phyloP scores from a whole-genome alignment of 2,888 invertebrate genomes.

The Gryllus longicercus region DNA sequence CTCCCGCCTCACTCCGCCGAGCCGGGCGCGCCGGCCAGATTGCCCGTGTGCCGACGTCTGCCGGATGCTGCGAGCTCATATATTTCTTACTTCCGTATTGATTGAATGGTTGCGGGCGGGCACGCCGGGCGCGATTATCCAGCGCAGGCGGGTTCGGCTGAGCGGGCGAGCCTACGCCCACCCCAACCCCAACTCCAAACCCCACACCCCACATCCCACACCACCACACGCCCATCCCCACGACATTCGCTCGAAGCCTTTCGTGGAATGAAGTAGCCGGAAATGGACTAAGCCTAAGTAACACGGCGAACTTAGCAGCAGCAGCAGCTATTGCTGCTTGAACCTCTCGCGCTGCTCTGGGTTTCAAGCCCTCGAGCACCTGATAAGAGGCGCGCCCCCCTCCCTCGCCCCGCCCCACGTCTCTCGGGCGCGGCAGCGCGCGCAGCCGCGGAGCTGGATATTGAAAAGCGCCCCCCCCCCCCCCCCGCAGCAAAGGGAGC shows the following conservation, averaged over 20 bases:
- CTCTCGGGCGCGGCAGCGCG: neutral
- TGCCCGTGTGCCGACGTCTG: neutral
- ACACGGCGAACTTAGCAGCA: neutral
- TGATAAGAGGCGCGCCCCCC: neutral
- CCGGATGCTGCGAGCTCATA: neutral
- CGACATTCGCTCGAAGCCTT: neutral
- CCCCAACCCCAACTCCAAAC: no score
- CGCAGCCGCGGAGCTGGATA: neutral
- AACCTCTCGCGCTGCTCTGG: neutral
- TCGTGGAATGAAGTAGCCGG: neutral
- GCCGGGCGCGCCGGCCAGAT: neutral
- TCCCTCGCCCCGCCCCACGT: neutral
- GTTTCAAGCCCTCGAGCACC: neutral
- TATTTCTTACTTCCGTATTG: neutral
- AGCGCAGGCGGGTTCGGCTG: neutral
- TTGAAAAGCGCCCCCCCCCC: neutral
- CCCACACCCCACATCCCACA: neutral
- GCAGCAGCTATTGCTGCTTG: neutral
- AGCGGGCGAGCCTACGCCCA: neutral
- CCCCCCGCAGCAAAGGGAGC: neutral
- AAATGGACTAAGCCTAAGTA: constrained; percentile 7
- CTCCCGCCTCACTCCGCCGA: neutral
- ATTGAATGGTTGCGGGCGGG: neutral
- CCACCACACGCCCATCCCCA: neutral
- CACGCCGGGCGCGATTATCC: neutral